phyloP scores from a whole-genome alignment of 2,888 invertebrate species.

The Salticus scenicus region DNA sequence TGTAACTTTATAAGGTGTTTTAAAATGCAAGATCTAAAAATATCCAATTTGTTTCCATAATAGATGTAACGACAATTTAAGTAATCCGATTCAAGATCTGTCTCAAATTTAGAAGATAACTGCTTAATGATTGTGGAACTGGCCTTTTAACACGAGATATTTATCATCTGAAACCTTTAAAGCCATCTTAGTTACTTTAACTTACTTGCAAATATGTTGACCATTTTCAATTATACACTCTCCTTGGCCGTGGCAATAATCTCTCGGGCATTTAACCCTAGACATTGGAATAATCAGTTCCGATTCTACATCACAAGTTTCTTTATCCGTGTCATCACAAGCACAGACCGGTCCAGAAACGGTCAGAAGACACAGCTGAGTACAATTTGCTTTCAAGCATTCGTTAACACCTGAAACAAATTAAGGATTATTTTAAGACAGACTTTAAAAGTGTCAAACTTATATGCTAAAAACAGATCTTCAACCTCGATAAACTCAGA shows the following conservation, averaged over 20 bases:
- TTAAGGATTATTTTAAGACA: no score
- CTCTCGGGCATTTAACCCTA: background rate
- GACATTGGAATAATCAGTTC: background rate
- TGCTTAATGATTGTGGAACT: no score
- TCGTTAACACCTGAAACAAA: constrained; percentile 78
- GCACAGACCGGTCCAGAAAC: constrained; percentile 81
- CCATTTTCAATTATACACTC: constrained; percentile 23
- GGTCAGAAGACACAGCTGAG: constrained; percentile 85
- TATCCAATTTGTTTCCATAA: no score
- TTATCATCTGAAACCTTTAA: no score
- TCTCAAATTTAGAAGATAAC: no score
- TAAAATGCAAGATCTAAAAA: no score
- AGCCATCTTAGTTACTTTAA: no score
- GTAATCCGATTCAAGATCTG: background rate
- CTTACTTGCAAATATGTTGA: constrained; percentile 37
- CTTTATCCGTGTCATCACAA: constrained; percentile 81
- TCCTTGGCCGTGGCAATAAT: constrained; percentile 36
- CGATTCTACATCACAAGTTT: constrained; percentile 73
- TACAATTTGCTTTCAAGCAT: constrained; percentile 81
- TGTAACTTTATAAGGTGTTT: no score
- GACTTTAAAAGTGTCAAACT: no score
- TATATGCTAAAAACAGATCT: no score
- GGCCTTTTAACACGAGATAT: no score
- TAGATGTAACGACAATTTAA: background rate
- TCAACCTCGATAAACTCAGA: no score